phyloP scores from a whole-genome alignment of 2,113 vertebrate genomes.

The Danio rerio region GRCz12tu NC_133184.1:25000001-25000500 shows the following conservation, averaged over 20 bases:
- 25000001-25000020: constrained; percentile 94
- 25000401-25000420: constrained; percentile 90
- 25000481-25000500: constrained; percentile 92
- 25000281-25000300: constrained; percentile 89
- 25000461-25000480: constrained; percentile 87
- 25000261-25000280: constrained; percentile 80
- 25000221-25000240: constrained; percentile 91
- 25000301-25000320: constrained; percentile 86
- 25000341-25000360: constrained; percentile 92
- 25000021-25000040: constrained; percentile 94
- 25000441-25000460: constrained; percentile 85
- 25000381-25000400: constrained; percentile 90
- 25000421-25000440: constrained; percentile 94
- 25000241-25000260: constrained; percentile 86
- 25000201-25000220: constrained; percentile 79
- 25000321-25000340: constrained; percentile 92
- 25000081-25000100: constrained; percentile 93
- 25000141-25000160: constrained; percentile 95
- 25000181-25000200: constrained; percentile 85
- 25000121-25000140: constrained; percentile 85
- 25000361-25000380: constrained; percentile 90
- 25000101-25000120: constrained; percentile 79
- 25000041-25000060: constrained; percentile 93
- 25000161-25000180: constrained; percentile 87
- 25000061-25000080: constrained; percentile 91